phyloP scores from a whole-genome alignment of 64 coral and sea anemone species.

The Montipora foliosa region DNA sequence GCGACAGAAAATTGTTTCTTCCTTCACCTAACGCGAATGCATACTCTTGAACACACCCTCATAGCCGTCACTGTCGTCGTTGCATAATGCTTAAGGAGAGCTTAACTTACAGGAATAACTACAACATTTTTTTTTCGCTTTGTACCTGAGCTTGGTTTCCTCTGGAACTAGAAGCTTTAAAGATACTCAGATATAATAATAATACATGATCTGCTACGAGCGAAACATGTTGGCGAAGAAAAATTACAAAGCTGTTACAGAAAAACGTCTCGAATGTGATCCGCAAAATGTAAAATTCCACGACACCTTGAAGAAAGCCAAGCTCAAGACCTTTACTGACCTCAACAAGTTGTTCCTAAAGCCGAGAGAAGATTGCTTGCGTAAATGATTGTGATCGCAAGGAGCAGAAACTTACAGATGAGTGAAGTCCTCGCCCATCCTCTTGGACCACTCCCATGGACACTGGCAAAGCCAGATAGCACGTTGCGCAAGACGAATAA shows the following conservation, averaged over 20 bases:
- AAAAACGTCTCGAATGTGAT: slow-evolving; percentile 60
- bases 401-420: slow-evolving; percentile 70
- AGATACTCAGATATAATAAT: too few species aligned
- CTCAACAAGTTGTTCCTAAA: slow-evolving; percentile 56
- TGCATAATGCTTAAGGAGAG: too few species aligned
- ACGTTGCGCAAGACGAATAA: slow-evolving; percentile 60
- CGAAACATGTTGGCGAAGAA: slow-evolving; percentile 28
- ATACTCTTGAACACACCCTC: too few species aligned
- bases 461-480: slow-evolving; percentile 55
- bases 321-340: slow-evolving; percentile 68
- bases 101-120: too few species aligned
- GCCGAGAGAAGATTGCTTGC: slow-evolving; percentile 70
- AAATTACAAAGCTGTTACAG: slow-evolving; percentile 23
- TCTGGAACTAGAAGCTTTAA: too few species aligned
- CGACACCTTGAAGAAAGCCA: slow-evolving; percentile 54
- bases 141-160: too few species aligned
- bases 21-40: too few species aligned
- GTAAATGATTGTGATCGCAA: slow-evolving; percentile 72
- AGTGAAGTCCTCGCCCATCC: slow-evolving; percentile 66
- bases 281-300: slow-evolving; percentile 65
- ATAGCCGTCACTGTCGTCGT: too few species aligned
- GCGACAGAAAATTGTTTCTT: too few species aligned
- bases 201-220: slow-evolving; percentile 14
- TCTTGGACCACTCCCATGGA: slow-evolving; percentile 59
- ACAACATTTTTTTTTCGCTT: too few species aligned